Base-by-base conservation (phyloP, 2,797 vertebrate species). In the Synaphobranchus kaupii region DNA sequence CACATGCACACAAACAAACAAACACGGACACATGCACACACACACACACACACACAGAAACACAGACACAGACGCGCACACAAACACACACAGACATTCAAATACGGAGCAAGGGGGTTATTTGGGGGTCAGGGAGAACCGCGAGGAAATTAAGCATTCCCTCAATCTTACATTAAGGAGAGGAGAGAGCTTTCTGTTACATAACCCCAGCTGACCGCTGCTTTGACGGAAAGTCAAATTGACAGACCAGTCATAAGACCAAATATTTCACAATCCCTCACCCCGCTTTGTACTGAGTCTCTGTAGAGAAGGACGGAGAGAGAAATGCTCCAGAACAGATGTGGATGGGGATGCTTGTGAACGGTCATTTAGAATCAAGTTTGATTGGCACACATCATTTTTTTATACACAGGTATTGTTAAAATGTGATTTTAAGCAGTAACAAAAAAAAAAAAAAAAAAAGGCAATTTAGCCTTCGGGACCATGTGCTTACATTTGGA, bases 201-300 rank as follows among this genome's bases (percentile, higher is more conserved):
- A 76, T 39, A 63, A 78, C 85, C 82, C 76, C 60, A 83, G 85
- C 85, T 76, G 50, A 58, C 48, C 76, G n/a, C 47, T 66, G 25
- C 20, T 73, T 86, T 86, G 60, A 73, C 84, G 34, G 47, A 63
- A 86, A 88, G 50, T 25, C 54, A 20, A 52, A 86, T 58, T 85
- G 50, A 85, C 78, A 71, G 81, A 58, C 73, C 20, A 39, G 28
- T 22, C 71, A 39, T 76, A 86, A 85, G 39, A 50, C 76, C 76
- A 10, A 84, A 48, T 56, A 48, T 31, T 82, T 71, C 52, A 48
- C 76, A 84, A 56, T 56, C 15, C 48, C 63, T 54, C 82, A 39
- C 56, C 52, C 48, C 25, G 15, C 47, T 85, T 84, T 63, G 82
- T 56, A 68, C 28, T 28, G 13, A 39, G 44, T 22, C 31, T 39